phyloP scores from a whole-genome alignment of 1,140 invertebrate genomes.

The Oedothorax gibbosus region DNA sequence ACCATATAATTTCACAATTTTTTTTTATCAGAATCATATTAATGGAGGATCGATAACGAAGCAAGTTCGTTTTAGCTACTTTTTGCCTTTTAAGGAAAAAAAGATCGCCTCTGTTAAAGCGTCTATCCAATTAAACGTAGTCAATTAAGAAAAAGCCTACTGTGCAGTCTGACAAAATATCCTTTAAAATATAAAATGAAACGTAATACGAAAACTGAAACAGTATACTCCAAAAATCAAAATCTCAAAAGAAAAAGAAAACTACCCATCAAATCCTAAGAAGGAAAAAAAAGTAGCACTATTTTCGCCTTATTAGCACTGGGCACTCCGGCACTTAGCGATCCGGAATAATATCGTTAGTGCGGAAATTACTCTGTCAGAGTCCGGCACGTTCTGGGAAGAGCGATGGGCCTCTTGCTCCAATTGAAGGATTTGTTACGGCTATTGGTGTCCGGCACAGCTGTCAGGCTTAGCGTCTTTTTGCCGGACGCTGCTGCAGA shows the following conservation, averaged over 20 bases:
- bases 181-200: no score
- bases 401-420: slow-evolving; percentile 44
- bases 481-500: neutral
- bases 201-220: no score
- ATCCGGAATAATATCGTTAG: slow-evolving; percentile 59
- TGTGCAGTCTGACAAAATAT: no score
- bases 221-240: no score
- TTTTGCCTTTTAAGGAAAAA: no score
- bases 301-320: slow-evolving; percentile 57
- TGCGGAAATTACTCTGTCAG: slow-evolving; percentile 58
- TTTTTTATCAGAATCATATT: no score
- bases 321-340: slow-evolving; percentile 46
- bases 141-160: no score
- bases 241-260: neutral
- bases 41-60: no score
- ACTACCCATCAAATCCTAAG: neutral
- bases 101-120: no score
- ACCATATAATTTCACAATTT: no score
- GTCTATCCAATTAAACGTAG: no score
- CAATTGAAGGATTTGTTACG: slow-evolving; percentile 56
- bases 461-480: slow-evolving; percentile 25
- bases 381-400: slow-evolving; percentile 34
- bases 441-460: slow-evolving; percentile 41
- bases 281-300: slow-evolving; percentile 35
- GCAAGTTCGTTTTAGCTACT: no score